Conservation (phyloP, 2,888 invertebrate genomes). For the Pammene aurita region DNA sequence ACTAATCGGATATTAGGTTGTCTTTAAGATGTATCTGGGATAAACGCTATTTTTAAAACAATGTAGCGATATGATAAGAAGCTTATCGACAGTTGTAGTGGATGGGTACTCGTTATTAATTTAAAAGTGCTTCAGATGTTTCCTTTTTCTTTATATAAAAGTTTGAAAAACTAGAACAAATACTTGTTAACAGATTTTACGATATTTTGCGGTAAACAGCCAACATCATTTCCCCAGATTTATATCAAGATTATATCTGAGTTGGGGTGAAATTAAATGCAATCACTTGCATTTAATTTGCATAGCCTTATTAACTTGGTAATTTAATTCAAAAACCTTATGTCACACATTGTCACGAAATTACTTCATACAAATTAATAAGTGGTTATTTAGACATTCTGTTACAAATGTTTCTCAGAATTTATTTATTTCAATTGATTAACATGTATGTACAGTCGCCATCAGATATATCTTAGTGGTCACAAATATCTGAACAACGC, state of each 20-base stretch:
- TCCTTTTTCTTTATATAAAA: too few species aligned
- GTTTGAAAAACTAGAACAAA: neutral
- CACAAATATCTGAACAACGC: too few species aligned
- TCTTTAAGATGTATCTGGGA: too few species aligned
- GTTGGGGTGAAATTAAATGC: conserved; percentile 55
- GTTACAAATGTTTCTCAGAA: neutral
- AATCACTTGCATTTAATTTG: conserved; percentile 61
- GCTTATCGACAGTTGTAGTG: too few species aligned
- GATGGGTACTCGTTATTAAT: too few species aligned
- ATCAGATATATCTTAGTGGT: too few species aligned
- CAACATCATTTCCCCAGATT: conserved; percentile 13
- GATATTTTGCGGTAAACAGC: neutral
- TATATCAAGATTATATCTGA: conserved; percentile 29
- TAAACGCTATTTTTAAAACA: too few species aligned
- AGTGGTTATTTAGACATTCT: conserved; percentile 18
- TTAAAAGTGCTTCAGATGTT: too few species aligned
- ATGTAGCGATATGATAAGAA: too few species aligned
- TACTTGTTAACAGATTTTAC: neutral
- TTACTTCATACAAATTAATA: conserved; percentile 1
- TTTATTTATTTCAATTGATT: too few species aligned
- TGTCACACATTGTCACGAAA: conserved; percentile 50
- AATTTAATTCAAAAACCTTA: conserved; percentile 71
- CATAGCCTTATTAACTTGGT: conserved; percentile 60
- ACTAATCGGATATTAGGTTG: too few species aligned
- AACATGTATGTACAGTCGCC: too few species aligned